Evolutionary conservation across 2,888 invertebrate species (phyloP).

Genomic region (Scaptomyza polygonia): DNA sequence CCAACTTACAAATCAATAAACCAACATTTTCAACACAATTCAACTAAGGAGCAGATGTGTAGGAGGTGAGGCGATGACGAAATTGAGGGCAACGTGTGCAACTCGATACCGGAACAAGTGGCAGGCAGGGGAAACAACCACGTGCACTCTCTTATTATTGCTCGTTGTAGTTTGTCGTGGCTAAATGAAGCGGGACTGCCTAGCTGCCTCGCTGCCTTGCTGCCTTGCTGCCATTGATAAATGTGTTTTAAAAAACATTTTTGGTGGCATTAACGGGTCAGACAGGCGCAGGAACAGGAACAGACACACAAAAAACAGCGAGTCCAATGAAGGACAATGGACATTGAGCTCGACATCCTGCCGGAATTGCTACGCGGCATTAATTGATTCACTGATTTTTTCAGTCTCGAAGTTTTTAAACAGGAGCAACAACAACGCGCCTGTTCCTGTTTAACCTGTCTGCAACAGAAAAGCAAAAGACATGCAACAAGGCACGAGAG

Average conservation of each 20-base stretch:
- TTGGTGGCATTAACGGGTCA: constrained; percentile 56
- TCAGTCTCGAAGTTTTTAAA: constrained; percentile 35
- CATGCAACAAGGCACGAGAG: background rate
- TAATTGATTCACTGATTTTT: constrained; percentile 79
- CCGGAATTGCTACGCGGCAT: constrained; percentile 54
- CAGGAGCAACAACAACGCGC: constrained; percentile 6
- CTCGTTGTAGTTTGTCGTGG: constrained; percentile 18
- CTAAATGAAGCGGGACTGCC: constrained; percentile 45
- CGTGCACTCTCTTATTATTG: constrained; percentile 33
- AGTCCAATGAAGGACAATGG: constrained; percentile 57
- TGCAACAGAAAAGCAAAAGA: constrained; percentile 37
- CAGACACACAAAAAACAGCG: constrained; percentile 8
- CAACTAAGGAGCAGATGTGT: no score
- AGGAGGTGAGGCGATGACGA: no score
- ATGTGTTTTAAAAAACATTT: constrained; percentile 68
- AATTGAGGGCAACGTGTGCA: constrained; percentile 62
- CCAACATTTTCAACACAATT: constrained; percentile 76
- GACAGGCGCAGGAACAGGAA: constrained; percentile 14
- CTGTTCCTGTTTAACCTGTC: constrained; percentile 63
- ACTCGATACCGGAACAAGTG: constrained; percentile 80
- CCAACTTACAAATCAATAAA: constrained; percentile 78
- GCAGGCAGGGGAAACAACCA: constrained; percentile 44
- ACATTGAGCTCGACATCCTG: constrained; percentile 75
- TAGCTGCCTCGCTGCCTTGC: constrained; percentile 18
- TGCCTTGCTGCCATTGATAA: constrained; percentile 38